Evolutionary conservation across 2,797 vertebrate species (phyloP).

Genomic region (Acipenser oxyrinchus): DNA sequence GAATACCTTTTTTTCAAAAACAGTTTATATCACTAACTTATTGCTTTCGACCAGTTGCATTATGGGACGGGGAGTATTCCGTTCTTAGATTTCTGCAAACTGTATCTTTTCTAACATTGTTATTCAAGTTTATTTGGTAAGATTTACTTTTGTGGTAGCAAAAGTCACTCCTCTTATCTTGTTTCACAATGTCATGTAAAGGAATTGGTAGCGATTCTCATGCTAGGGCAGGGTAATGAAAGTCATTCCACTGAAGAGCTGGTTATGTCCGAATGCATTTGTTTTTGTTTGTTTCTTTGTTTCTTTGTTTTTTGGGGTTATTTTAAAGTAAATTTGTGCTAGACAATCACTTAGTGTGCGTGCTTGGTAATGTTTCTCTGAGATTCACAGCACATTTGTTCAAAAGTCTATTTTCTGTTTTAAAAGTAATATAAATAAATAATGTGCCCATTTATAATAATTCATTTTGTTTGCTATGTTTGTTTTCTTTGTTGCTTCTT

Average conservation of each 20-base stretch:
- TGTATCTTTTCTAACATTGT: too few species aligned
- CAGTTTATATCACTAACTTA: too few species aligned
- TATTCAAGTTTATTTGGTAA: too few species aligned
- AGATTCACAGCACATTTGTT: conserved; percentile 22
- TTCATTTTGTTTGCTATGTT: conserved; percentile 18
- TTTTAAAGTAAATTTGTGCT: conserved; percentile 55
- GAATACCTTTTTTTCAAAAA: too few species aligned
- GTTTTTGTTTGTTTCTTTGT: conserved; percentile 19
- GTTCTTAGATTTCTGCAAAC: too few species aligned
- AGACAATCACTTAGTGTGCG: conserved; percentile 46
- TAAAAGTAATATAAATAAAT: conserved; percentile 24
- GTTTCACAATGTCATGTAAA: too few species aligned
- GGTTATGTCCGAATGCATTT: conserved; percentile 54
- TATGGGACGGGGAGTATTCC: too few species aligned
- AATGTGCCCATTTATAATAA: conserved; percentile 43
- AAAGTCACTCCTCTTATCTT: too few species aligned
- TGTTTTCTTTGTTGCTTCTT: conserved; percentile 17
- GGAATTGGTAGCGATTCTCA: too few species aligned
- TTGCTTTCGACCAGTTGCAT: too few species aligned
- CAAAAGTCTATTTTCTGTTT: conserved; percentile 15
- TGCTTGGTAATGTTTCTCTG: conserved; percentile 15
- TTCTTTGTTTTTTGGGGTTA: conserved; percentile 11
- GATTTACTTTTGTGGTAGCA: too few species aligned
- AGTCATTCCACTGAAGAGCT: conserved; percentile 44
- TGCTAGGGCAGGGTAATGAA: conserved; percentile 37